Base-by-base conservation (phyloP, 2,888 invertebrate genomes). In the Thysanoteuthis rhombus region DNA sequence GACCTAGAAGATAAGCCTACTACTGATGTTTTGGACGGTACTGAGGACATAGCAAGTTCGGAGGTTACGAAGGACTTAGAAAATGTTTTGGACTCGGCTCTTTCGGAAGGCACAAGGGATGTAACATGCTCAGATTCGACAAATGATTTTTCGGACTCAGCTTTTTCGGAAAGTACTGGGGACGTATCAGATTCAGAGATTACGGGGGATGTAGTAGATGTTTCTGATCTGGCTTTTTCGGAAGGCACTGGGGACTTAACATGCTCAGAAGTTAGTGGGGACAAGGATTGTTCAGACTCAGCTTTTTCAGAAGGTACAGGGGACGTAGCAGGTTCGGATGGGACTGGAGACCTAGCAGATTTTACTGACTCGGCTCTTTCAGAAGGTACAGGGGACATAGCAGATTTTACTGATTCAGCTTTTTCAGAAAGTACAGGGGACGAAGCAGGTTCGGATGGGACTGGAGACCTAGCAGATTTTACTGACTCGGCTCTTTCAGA, bases 401-500 rank as follows among this genome's bases (percentile, higher is more conserved):
- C 92, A 3, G 92, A n/a, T 92, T 92, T 92, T 92, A 45, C 91
- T 10, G 42, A 92, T 45, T 92, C 91, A n/a, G 42, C 42, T 92
- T 92, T 92, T 92, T 92, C 92, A 16, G 42, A 92, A 28, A 22
- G 4, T 25, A 45, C 32, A 28, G 45, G 92, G 10, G 92, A 92
- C 32, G 42, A 32, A n/a, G 32, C 92, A 32, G 92, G 45, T 42
- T 92, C 92, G 19, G 92, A 32, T 1, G 92, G 42, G 1, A 92
- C 92, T 16, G 92, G 92, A 0, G 42, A 92, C 45, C 8, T 92
- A 40, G 92, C 32, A 2, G 92, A 42, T 25, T 92, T 92, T 92
- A 32, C 92, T 19, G 92, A 92, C n/a, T 92, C 92, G 16, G 92
- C 92, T 92, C 45, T 92, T 92, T 92, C 92, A 22, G 92, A 45